phyloP scores from a whole-genome alignment of 2,797 vertebrate genomes.

The Smutsia gigantea region DNA sequence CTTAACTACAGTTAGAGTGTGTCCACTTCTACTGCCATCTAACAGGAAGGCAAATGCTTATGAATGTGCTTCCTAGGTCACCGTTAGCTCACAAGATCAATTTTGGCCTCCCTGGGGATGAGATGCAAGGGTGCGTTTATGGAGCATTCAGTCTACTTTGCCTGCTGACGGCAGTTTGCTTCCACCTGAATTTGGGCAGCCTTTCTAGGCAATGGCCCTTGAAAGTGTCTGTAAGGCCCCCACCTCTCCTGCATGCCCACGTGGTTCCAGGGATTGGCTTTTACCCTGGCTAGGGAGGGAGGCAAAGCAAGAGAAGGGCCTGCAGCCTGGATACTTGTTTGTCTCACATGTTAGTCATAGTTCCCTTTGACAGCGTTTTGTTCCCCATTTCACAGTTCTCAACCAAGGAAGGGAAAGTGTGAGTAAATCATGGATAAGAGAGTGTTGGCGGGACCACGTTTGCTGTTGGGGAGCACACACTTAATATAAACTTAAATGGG shows the following conservation, averaged over 20 bases:
- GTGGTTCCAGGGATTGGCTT: background rate
- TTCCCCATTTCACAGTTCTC: background rate
- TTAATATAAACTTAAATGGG: background rate
- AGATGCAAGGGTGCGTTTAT: background rate
- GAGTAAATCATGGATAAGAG: background rate
- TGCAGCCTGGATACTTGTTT: background rate
- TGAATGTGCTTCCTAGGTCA: background rate
- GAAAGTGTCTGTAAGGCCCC: background rate
- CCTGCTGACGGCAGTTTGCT: background rate
- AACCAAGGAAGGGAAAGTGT: background rate
- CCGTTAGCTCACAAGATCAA: background rate
- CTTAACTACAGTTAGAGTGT: background rate
- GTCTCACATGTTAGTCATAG: background rate
- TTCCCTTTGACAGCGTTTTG: background rate
- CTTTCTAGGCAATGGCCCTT: background rate
- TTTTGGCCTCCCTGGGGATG: background rate
- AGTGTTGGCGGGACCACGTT: background rate
- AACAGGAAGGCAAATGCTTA: background rate
- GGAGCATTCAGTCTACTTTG: background rate
- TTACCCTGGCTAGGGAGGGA: background rate
- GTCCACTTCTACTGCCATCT: background rate
- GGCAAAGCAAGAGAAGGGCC: background rate
- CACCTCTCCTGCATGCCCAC: background rate
- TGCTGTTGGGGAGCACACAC: background rate
- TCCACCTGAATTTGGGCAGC: background rate